Percentiles rank a stretch among this genome's conserved stretches.
These are phyloP conservation scores for Epinephelus cyanopodus DNA, from an alignment of 2,113 vertebrate genomes.

Conservation along the genomic window DNA sequence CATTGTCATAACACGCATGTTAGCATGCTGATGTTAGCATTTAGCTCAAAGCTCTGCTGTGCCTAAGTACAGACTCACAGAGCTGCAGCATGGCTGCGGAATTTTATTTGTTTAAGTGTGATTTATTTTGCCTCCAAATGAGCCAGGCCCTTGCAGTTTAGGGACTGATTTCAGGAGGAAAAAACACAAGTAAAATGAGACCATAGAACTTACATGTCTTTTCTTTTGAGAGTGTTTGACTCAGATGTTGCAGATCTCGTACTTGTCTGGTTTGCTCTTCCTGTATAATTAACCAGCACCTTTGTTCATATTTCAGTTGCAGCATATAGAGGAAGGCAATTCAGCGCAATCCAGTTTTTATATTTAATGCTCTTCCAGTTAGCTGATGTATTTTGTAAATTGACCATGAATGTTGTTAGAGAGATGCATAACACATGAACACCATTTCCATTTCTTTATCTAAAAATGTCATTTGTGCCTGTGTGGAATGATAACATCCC, in stretches of 20 bases:
- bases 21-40: not conserved
- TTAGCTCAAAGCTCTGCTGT: not conserved
- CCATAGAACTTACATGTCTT: not conserved
- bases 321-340: slow-evolving; percentile 11
- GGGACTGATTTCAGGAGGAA: not conserved
- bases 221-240: slow-evolving; percentile 10
- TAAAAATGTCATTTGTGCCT: slow-evolving; percentile 45
- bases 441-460: slow-evolving; percentile 45
- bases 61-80: not conserved
- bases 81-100: not conserved
- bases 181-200: not conserved
- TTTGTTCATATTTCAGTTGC: slow-evolving; percentile 38
- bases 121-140: slow-evolving; percentile 8
- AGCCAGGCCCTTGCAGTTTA: not conserved
- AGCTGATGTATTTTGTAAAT: slow-evolving; percentile 64
- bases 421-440: slow-evolving; percentile 43
- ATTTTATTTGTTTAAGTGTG: not conserved
- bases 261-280: slow-evolving; percentile 2
- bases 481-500: slow-evolving; percentile 60
- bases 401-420: slow-evolving; percentile 42
- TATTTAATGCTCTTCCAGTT: slow-evolving; percentile 36
- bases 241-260: slow-evolving; percentile 3
- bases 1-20: not conserved
- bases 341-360: slow-evolving; percentile 34
- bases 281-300: slow-evolving; percentile 35